Base-by-base conservation (phyloP, 2,888 invertebrate species). In the Clepsis dumicolana region DNA sequence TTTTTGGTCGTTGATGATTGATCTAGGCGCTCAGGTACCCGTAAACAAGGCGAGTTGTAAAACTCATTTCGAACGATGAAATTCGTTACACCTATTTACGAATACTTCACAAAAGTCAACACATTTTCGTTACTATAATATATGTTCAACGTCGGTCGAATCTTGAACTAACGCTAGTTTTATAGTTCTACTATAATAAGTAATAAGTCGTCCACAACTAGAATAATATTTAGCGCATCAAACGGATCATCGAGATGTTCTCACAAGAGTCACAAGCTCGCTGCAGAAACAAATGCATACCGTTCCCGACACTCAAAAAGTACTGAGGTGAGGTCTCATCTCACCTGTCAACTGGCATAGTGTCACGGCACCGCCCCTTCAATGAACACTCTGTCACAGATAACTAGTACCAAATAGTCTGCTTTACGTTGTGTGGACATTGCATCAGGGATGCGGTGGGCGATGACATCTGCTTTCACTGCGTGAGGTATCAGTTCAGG, bases 391-490 rank as follows among this genome's bases (percentile, higher is more conserved):
- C 60, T n/a, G n/a, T n/a, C n/a, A n/a, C n/a, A n/a, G n/a, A n/a
- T n/a, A n/a, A n/a, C n/a, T n/a, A n/a, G n/a, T n/a, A n/a, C n/a
- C n/a, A n/a, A n/a, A n/a, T n/a, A n/a, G n/a, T n/a, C n/a, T 16
- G 66, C 44, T 61, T 81, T 81, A 77, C 77, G 66, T 76, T 77
- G 77, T 68, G 52, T 69, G 48, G 48, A 18, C 48, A 21, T 48
- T 48, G 48, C 48, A 48, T 48, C 48, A 48, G 12, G 65, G 38
- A 71, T 73, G 65, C 71, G 72, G 70, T 56, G 56, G 70, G 56
- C 56, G 70, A 62, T 72, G 74, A 59, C 71, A 74, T 61, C 70
- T 77, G 76, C 87, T 87, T 87, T 86, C 86, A 78, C 84, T 77
- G 73, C 66, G 71, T 73, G 77, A 76, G 81, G 73, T 82, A 83